Evolutionary conservation across 2,888 invertebrate genomes (phyloP), one percentile per base, ranked within the genome.

Genomic region (Eupithecia vulgata): DNA sequence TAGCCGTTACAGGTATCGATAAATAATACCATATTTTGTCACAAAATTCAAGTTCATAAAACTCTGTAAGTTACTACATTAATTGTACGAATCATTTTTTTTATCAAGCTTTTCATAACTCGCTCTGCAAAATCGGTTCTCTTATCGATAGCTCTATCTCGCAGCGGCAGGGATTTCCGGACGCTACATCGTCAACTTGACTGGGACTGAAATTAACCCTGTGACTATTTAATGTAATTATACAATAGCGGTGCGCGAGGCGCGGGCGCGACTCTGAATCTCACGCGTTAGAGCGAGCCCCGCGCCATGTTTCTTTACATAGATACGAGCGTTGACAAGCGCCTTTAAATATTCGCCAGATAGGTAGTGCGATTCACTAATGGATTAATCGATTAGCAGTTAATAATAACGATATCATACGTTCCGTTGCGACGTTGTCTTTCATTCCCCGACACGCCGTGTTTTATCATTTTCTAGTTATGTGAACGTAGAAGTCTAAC

Each of bases 401-500:
- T 87, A 86, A 85, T 87, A 86, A 87, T 83, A 77, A 74, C 76
- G 66, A 77, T 82, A 86, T 85, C 86, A 86, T 86, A 85, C 83
- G 81, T 86, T 85, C 85, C 82, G 84, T 78, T 84, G 83, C 85
- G 83, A 82, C 82, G 79, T 77, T 74, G 81, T 76, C 71, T 75
- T 67, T 76, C 59, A 76, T 75, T 75, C 79, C 84, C 86, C 84
- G 87, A 82, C 84, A 80, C 84, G 87, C 88, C 86, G 85, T 85
- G 86, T 88, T 85, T 87, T 88, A 85, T 89, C 83, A 84, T 87
- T 88, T 84, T 86, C 84, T 81, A 86, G 84, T 90, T 84, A 91
- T 90, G 90, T 90, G 91, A 87, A 86, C 84, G 90, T 93, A 91
- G 91, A 87, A 85, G 86, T 89, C 90, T 90, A 89, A 88, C 89